Percentiles rank a stretch among this genome's conserved stretches.
Conservation (phyloP, 2,888 invertebrate genomes). For the Erebia ligea region DNA sequence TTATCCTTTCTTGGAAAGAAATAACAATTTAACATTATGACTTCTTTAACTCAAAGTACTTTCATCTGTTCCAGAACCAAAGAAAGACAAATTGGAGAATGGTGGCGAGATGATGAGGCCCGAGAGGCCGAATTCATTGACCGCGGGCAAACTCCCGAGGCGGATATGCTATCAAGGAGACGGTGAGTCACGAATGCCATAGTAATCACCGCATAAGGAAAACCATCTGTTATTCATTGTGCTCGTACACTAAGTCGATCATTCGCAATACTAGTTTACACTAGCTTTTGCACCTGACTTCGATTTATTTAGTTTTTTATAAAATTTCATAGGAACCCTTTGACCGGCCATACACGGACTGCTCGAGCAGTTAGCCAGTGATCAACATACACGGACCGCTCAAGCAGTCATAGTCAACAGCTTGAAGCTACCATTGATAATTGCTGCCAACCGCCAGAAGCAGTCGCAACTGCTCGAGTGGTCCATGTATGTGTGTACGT, state of each 20-base stretch:
- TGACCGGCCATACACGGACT: too few species aligned
- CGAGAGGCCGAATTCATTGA: slow-evolving; percentile 91
- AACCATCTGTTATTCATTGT: slow-evolving; percentile 26
- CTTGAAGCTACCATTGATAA: too few species aligned
- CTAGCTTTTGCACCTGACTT: background rate
- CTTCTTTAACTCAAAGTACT: slow-evolving; percentile 28
- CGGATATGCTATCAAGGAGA: slow-evolving; percentile 92
- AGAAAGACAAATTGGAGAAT: slow-evolving; percentile 95
- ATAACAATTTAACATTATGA: too few species aligned
- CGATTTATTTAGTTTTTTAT: background rate
- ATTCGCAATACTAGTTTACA: background rate
- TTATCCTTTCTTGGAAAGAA: too few species aligned
- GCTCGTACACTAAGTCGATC: background rate
- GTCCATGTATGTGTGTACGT: too few species aligned
- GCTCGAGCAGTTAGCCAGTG: too few species aligned
- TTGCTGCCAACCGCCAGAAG: too few species aligned
- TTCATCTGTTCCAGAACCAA: slow-evolving; percentile 89
- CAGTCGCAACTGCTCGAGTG: too few species aligned
- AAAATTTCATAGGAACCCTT: too few species aligned
- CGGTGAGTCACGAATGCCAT: slow-evolving; percentile 68
- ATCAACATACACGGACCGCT: too few species aligned
- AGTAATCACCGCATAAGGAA: slow-evolving; percentile 36
- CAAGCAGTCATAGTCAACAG: too few species aligned
- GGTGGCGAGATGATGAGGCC: slow-evolving; percentile 84
- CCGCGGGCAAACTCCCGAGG: slow-evolving; percentile 89